Evolutionary conservation across 2,888 invertebrate species (phyloP), one percentile per base, ranked within the genome.

Genomic region (Crioceris asparagi): DNA sequence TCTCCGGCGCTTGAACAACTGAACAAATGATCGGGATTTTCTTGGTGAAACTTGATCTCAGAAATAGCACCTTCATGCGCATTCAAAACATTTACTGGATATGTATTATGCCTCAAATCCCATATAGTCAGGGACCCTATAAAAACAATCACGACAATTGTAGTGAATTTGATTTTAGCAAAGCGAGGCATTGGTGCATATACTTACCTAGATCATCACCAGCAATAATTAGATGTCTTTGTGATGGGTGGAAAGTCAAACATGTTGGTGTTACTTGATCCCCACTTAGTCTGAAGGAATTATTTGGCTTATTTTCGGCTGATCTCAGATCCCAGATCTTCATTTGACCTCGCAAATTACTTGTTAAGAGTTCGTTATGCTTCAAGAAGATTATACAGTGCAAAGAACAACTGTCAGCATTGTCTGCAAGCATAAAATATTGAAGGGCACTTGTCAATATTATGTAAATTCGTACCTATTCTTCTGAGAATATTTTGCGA

Each of bases 31-130:
- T 86, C 80, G 0, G 91, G 88, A 52, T 84, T 76, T 40, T 82
- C 78, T 0, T 81, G 84, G 64, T 93, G 91, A 56, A 92, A 93
- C 38, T 79, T 75, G 50, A 92, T 77, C 64, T 92, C 91, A n/a
- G 78, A 79, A 12, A 92, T 82, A 46, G 78, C 70, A 32, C 77
- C 74, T 2, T 73, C 67, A 58, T 86, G 84, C 31, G 87, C 90
- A 38, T 77, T 83, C 2, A 92, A 67, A 45, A 86, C 70, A 0
- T 87, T 84, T 8, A 86, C 78, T 0, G 92, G 91, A 57, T 77
- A 85, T 3, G 78, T 77, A 39, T 85, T 82, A 53, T 87, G 80
- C 16, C 92, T 71, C 45, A 93, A 66, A 64, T 93, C 93, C 91
- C 92, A 93, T 2, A 91, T 77, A 0, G 87, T 85, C 17, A 93